Conservation (phyloP, 2,888 invertebrate genomes). For the Drosophila lacicola region DNA sequence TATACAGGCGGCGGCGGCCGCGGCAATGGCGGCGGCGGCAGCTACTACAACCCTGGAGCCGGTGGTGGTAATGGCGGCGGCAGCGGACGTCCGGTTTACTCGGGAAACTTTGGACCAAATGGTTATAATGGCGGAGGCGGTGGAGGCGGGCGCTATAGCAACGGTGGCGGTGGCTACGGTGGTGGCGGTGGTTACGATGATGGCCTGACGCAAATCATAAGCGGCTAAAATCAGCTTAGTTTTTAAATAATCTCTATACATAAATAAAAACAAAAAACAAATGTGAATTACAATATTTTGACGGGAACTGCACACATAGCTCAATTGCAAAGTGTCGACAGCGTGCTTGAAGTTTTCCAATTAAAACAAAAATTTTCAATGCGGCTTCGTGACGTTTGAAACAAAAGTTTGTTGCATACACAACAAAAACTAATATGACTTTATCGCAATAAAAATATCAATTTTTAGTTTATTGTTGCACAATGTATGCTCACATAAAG, state of each 20-base stretch:
- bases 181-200: constrained; percentile 49
- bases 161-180: constrained; percentile 15
- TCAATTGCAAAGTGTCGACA: not conserved
- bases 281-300: not conserved
- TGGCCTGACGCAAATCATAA: constrained; percentile 64
- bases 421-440: constrained; percentile 7
- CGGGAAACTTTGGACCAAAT: constrained; percentile 65
- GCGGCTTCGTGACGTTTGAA: not conserved
- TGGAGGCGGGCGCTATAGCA: constrained; percentile 12
- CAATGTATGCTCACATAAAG: not conserved
- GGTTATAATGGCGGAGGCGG: constrained; percentile 38
- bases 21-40: constrained; percentile 17
- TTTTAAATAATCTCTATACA: not conserved
- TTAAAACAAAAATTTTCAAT: constrained; percentile 1
- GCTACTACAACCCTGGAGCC: constrained; percentile 13
- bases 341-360: constrained; percentile 9
- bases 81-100: constrained; percentile 59
- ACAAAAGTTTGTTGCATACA: not conserved
- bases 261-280: not conserved
- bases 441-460: constrained; percentile 5
- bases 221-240: constrained; percentile 41
- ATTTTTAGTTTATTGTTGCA: not conserved
- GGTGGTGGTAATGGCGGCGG: constrained; percentile 23
- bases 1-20: constrained; percentile 49
- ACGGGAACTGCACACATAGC: too few relatives aligned